Conservation (phyloP, 2,113 vertebrate genomes). For the Oceanodroma tethys region DNA sequence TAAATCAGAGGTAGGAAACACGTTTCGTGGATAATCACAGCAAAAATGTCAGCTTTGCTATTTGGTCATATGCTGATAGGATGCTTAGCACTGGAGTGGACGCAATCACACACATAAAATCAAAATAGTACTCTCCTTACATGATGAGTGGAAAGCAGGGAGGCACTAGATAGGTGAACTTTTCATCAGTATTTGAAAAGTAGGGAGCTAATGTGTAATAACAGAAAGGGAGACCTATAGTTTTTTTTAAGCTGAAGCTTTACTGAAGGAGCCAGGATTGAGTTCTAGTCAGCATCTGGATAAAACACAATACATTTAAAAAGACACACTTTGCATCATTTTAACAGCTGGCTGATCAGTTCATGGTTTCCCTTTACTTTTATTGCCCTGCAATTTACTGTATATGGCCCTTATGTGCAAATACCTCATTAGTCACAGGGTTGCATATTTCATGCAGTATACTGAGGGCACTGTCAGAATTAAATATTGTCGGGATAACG, state of each 20-base stretch:
- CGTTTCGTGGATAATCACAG: constrained; percentile 23
- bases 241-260: not conserved
- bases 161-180: not conserved
- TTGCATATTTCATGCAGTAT: constrained; percentile 49
- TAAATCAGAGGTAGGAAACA: constrained; percentile 67
- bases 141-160: not conserved
- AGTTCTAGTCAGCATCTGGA: constrained; percentile 8
- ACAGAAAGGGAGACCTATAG: not conserved
- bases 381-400: constrained; percentile 27
- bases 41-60: constrained; percentile 53
- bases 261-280: not conserved
- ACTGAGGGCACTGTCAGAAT: constrained; percentile 62
- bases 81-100: not conserved
- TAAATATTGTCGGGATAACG: constrained; percentile 67
- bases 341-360: constrained; percentile 54
- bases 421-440: constrained; percentile 54
- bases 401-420: constrained; percentile 44
- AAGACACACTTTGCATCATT: constrained; percentile 20
- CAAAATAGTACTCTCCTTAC: not conserved
- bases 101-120: constrained; percentile 2
- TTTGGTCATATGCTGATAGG: constrained; percentile 42
- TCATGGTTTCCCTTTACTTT: constrained; percentile 50
- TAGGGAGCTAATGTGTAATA: not conserved
- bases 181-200: constrained; percentile 33
- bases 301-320: constrained; percentile 41